Conservation (phyloP, 1,140 invertebrate species). For the Idris sp. region DNA sequence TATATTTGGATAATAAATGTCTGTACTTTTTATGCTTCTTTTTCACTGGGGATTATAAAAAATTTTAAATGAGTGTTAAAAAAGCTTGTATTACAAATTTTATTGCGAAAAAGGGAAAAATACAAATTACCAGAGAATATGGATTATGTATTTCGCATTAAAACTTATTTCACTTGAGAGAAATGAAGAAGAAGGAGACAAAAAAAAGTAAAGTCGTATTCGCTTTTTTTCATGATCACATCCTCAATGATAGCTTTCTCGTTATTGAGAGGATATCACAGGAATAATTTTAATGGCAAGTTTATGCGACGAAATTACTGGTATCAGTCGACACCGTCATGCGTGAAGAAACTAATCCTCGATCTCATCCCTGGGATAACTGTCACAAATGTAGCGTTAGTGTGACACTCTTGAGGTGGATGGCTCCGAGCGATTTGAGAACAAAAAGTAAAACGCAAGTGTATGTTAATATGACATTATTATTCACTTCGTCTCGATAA, state of each 20-base stretch:
- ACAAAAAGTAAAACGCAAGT: constrained; percentile 1
- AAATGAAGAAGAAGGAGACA: too few relatives aligned
- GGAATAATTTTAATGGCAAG: constrained; percentile 40
- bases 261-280: constrained; percentile 30
- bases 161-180: constrained; percentile 33
- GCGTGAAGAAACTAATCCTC: constrained; percentile 55
- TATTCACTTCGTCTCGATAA: constrained; percentile 8
- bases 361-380: constrained; percentile 44
- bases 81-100: too few relatives aligned
- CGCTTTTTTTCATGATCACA: constrained; percentile 27
- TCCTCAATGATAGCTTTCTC: constrained; percentile 48
- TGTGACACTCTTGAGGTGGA: constrained; percentile 35
- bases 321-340: constrained; percentile 41
- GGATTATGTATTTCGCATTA: constrained; percentile 26
- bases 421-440: constrained; percentile 8
- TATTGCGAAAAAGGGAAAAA: too few relatives aligned
- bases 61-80: too few relatives aligned
- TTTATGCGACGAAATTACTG: constrained; percentile 57
- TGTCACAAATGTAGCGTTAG: constrained; percentile 42
- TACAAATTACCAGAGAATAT: background rate
- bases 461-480: constrained; percentile 20
- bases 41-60: too few relatives aligned
- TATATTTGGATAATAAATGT: too few relatives aligned
- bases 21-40: too few relatives aligned
- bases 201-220: constrained; percentile 8